Evolutionary conservation across 2,797 vertebrate genomes (phyloP).

Genomic region (Labroides dimidiatus): DNA sequence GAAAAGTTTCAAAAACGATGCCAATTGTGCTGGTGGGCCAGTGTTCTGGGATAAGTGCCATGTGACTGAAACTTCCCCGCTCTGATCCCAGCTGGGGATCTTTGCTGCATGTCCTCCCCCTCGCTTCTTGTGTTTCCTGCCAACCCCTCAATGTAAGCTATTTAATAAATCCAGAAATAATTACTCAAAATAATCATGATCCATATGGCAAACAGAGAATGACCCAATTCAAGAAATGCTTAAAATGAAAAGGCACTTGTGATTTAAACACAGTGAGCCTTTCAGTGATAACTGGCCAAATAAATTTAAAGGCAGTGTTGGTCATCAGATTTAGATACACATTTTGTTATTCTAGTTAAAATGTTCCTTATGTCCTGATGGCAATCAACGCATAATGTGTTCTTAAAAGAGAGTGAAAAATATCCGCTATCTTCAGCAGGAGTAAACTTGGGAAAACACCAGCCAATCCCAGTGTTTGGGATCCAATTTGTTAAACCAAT

Average conservation of each 20-base stretch:
- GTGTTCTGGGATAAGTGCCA: conserved; percentile 21
- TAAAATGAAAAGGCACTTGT: background rate
- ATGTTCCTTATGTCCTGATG: too few species aligned
- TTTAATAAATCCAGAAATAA: conserved; percentile 14
- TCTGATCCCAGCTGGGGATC: conserved; percentile 31
- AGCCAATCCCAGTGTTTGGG: too few species aligned
- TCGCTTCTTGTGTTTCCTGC: conserved; percentile 12
- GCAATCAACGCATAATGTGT: too few species aligned
- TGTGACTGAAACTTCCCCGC: conserved; percentile 11
- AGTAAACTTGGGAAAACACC: too few species aligned
- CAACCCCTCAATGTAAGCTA: conserved; percentile 11
- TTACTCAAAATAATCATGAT: background rate
- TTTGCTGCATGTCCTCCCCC: conserved; percentile 12
- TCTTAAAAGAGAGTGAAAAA: too few species aligned
- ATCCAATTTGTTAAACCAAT: too few species aligned
- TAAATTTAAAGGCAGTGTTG: too few species aligned
- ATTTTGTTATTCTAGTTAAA: too few species aligned
- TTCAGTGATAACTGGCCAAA: conserved; percentile 8
- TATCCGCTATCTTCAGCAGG: too few species aligned
- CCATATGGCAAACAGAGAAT: background rate
- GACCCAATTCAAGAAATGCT: background rate
- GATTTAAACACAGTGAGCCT: background rate
- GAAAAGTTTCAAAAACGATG: background rate
- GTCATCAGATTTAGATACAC: too few species aligned
- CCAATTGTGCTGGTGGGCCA: conserved; percentile 32